phyloP scores from a whole-genome alignment of 1,140 invertebrate genomes.

The Drosophila littoralis region DNA sequence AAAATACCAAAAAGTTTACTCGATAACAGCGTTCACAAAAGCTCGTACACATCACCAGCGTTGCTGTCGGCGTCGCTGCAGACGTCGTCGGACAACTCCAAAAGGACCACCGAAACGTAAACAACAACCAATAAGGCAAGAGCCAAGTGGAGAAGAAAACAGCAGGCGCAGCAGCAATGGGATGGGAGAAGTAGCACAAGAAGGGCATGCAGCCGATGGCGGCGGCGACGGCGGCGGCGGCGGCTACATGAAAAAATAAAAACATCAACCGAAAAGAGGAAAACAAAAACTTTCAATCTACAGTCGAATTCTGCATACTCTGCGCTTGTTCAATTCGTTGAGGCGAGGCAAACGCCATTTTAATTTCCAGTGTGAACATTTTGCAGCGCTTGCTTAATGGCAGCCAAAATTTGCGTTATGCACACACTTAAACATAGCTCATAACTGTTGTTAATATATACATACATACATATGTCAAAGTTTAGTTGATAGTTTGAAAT shows the following conservation, averaged over 20 bases:
- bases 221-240: conserved; percentile 65
- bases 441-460: too few species aligned
- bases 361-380: too few species aligned
- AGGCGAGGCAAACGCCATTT: too few species aligned
- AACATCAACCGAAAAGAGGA: conserved; percentile 49
- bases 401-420: too few species aligned
- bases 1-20: conserved; percentile 38
- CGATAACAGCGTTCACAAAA: conserved; percentile 47
- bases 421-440: too few species aligned
- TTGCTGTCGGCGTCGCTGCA: conserved; percentile 3
- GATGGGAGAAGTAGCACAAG: conserved; percentile 20
- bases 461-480: too few species aligned
- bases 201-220: conserved; percentile 58
- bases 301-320: conserved; percentile 20
- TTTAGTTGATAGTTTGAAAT: too few species aligned
- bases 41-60: conserved; percentile 30
- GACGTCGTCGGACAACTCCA: conserved; percentile 56
- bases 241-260: conserved; percentile 63
- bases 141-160: conserved; percentile 34
- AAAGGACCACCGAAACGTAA: conserved; percentile 71
- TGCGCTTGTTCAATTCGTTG: neutral
- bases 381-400: too few species aligned
- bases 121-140: conserved; percentile 59
- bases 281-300: neutral
- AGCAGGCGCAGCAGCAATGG: conserved; percentile 26